Conservation (phyloP, 2,888 invertebrate genomes). For the Trachelus stipa region DNA sequence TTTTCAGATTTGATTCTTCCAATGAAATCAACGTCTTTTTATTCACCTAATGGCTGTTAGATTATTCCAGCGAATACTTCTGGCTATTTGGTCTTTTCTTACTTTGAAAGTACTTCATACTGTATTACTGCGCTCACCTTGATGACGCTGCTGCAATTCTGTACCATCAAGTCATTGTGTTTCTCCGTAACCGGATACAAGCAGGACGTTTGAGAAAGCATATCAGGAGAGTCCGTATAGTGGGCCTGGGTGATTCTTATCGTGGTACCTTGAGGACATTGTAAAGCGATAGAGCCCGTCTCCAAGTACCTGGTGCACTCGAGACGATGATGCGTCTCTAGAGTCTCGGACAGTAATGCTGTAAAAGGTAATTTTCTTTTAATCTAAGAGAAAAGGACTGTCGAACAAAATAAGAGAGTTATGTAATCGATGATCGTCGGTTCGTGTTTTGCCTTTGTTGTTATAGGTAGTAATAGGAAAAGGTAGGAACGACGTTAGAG, state of each 20-base stretch:
- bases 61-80: not conserved
- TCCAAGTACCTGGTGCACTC: constrained; percentile 79
- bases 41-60: not conserved
- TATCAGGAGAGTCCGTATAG: constrained; percentile 49
- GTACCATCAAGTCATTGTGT: not conserved
- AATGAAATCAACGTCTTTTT: not conserved
- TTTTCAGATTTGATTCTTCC: not conserved
- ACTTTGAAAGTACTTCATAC: not conserved
- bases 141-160: not conserved
- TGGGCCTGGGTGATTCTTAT: constrained; percentile 81
- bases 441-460: not conserved
- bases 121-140: not conserved
- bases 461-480: not conserved
- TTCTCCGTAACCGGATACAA: not conserved
- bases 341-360: constrained; percentile 88
- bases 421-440: not conserved
- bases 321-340: constrained; percentile 87
- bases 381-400: not conserved
- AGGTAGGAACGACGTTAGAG: too few species aligned
- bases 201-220: not conserved
- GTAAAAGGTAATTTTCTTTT: constrained; percentile 37
- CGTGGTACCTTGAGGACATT: constrained; percentile 88
- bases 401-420: not conserved
- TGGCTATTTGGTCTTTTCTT: not conserved
- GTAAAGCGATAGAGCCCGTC: constrained; percentile 79